Evolutionary conservation across 2,888 invertebrate genomes (phyloP).

Genomic region (Meandrusa payeni): DNA sequence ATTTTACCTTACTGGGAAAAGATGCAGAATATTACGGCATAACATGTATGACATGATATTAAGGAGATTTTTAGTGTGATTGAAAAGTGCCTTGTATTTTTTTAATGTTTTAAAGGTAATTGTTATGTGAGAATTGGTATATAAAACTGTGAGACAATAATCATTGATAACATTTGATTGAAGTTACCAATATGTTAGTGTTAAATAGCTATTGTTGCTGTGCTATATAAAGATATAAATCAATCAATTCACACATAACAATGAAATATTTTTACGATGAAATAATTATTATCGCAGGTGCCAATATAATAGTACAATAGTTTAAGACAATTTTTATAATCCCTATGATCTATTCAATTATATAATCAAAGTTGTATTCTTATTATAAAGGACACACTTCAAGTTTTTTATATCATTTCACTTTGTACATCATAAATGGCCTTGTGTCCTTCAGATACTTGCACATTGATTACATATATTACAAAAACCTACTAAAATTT

Average conservation of each 20-base stretch:
- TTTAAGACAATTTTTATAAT: conserved; percentile 26
- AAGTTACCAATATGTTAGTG: conserved; percentile 21
- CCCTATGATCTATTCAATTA: too few species aligned
- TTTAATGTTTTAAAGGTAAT: conserved; percentile 27
- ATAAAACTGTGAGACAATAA: conserved; percentile 6
- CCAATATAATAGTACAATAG: conserved; percentile 53
- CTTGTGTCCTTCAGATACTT: too few species aligned
- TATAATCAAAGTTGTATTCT: too few species aligned
- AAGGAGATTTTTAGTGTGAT: conserved; percentile 46
- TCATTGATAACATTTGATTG: conserved; percentile 1
- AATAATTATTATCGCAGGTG: conserved; percentile 55
- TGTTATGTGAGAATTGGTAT: conserved; percentile 17
- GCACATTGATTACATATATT: too few species aligned
- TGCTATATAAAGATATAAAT: conserved; percentile 1
- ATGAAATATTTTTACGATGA: conserved; percentile 32
- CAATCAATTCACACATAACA: conserved; percentile 21
- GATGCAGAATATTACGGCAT: not conserved
- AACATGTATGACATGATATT: conserved; percentile 14
- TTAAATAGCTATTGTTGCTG: conserved; percentile 10
- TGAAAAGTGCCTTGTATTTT: conserved; percentile 64
- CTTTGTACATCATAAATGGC: too few species aligned
- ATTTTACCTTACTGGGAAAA: not conserved
- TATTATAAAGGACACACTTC: conserved; percentile 3
- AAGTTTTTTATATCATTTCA: too few species aligned
- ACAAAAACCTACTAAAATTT: too few species aligned